A percentile compares a stretch with the other conserved stretches of the same genome.
Evolutionary conservation across 2,888 invertebrate species (phyloP).

Genomic region (Leptopterna dolabrata): DNA sequence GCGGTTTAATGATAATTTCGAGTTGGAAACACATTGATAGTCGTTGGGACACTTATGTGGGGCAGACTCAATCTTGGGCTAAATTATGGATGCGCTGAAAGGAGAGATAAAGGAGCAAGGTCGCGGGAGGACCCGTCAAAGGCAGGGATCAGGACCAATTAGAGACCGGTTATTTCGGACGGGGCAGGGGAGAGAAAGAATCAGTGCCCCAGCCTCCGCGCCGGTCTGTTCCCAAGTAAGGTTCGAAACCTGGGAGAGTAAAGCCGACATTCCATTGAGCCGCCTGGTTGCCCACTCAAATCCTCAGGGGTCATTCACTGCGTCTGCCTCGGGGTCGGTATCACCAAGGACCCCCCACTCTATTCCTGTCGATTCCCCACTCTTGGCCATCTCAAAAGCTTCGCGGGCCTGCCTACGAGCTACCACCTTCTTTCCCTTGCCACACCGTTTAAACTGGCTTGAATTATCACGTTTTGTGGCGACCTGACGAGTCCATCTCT

Average conservation of each 20-base stretch:
- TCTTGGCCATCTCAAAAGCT: background rate
- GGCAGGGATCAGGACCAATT: constrained; percentile 15
- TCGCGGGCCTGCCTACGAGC: constrained; percentile 15
- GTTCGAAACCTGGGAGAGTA: constrained; percentile 38
- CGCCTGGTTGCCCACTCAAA: constrained; percentile 54
- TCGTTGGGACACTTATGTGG: background rate
- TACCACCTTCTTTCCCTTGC: constrained; percentile 44
- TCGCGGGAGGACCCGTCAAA: constrained; percentile 23
- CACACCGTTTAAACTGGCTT: constrained; percentile 53
- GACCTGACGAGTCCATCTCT: constrained; percentile 55
- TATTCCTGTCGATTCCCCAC: background rate
- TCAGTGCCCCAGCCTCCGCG: constrained; percentile 2
- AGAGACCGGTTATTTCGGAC: constrained; percentile 17
- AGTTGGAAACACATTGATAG: background rate
- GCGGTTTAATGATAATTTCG: too few relatives aligned
- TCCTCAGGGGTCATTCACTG: constrained; percentile 53
- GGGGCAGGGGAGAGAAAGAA: background rate
- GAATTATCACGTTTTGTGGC: constrained; percentile 53
- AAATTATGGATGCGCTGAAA: constrained; percentile 15
- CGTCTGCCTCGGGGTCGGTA: constrained; percentile 37
- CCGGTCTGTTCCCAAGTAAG: constrained; percentile 25
- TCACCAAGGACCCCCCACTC: background rate
- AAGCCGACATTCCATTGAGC: constrained; percentile 51
- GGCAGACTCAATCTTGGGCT: background rate
- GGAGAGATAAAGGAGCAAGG: constrained; percentile 27